phyloP scores from a whole-genome alignment of 2,113 vertebrate species.

The Tupaia chinensis region DNA sequence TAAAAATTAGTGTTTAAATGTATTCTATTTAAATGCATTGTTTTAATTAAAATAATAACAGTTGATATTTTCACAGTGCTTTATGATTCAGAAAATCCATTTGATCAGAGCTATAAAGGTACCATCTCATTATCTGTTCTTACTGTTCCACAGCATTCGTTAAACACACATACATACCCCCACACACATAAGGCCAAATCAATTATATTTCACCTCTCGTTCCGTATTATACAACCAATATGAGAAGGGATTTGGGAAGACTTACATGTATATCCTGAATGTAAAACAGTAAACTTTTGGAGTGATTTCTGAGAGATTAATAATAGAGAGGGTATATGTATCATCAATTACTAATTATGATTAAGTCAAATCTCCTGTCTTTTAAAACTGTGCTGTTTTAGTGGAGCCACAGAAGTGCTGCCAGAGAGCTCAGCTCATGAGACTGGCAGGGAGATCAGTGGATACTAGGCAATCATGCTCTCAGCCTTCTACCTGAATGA shows the following conservation, averaged over 20 bases:
- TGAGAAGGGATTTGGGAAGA: background rate
- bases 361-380: background rate
- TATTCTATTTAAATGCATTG: constrained; percentile 27
- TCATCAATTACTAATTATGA: background rate
- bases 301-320: constrained; percentile 5
- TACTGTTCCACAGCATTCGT: constrained; percentile 5
- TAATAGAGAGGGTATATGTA: background rate
- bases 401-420: background rate
- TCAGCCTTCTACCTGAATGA: background rate
- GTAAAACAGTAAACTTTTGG: background rate
- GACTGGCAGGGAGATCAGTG: background rate
- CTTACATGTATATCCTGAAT: background rate
- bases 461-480: background rate
- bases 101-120: background rate
- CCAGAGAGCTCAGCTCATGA: background rate
- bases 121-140: background rate
- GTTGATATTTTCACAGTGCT: background rate
- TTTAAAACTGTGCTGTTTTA: background rate
- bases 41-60: constrained; percentile 63
- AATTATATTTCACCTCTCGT: background rate
- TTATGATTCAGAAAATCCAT: constrained; percentile 69
- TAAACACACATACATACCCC: background rate
- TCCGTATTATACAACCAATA: background rate
- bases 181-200: background rate
- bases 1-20: constrained; percentile 1